phyloP scores from a whole-genome alignment of 2,797 vertebrate genomes.

The Odontamblyopus lacepedii region DNA sequence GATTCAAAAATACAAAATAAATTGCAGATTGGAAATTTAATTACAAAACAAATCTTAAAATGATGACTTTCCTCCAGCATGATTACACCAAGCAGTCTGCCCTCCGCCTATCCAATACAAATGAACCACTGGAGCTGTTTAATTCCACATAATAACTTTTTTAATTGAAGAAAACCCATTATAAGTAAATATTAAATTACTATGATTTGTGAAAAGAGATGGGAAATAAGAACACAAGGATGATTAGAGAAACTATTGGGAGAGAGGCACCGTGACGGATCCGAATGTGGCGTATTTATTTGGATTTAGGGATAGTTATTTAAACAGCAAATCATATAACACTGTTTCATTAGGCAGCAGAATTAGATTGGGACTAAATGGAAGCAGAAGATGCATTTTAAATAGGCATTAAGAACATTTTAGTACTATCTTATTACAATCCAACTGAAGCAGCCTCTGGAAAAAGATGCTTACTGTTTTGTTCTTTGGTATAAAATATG shows the following conservation, averaged over 20 bases:
- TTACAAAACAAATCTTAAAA: not conserved
- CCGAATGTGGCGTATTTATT: not conserved
- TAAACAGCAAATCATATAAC: not conserved
- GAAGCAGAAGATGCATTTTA: not conserved
- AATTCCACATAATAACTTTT: not conserved
- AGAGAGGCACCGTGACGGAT: not conserved
- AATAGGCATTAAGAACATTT: not conserved
- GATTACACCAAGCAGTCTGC: not conserved
- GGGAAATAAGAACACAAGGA: not conserved
- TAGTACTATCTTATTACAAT: not conserved
- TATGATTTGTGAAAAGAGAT: not conserved
- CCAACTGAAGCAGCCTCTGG: no score
- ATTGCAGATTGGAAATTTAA: not conserved
- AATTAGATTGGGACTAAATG: not conserved
- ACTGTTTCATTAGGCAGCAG: not conserved
- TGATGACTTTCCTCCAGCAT: slow-evolving; percentile 1
- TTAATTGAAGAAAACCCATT: not conserved
- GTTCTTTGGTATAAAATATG: no score
- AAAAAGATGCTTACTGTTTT: no score
- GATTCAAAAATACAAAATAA: not conserved
- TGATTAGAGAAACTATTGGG: not conserved
- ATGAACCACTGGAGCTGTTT: not conserved
- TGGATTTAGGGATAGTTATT: not conserved
- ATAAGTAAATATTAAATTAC: not conserved
- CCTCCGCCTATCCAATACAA: not conserved